phyloP scores from a whole-genome alignment of 2,113 vertebrate genomes.

The Lamprologus ornatipinnis region DNA sequence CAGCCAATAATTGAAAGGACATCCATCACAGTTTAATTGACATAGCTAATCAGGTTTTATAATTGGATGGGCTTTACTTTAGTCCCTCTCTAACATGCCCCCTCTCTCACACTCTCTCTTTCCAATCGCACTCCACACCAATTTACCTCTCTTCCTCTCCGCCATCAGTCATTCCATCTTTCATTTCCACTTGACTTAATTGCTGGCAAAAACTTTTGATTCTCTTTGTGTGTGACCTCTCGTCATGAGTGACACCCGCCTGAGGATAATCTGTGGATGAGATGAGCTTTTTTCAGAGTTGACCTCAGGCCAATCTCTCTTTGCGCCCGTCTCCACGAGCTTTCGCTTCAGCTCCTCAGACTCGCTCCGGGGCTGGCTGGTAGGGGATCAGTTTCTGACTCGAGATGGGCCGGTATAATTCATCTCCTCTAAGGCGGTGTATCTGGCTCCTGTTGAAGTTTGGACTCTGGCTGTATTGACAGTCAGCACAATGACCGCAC shows the following conservation, averaged over 20 bases:
- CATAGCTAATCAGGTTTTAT: constrained; percentile 80
- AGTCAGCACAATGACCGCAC: constrained; percentile 41
- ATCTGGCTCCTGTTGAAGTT: constrained; percentile 12
- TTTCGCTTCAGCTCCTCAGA: constrained; percentile 23
- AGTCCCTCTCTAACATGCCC: constrained; percentile 22
- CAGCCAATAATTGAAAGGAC: constrained; percentile 73
- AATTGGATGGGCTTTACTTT: constrained; percentile 76
- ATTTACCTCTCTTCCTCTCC: neutral
- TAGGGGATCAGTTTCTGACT: constrained; percentile 44
- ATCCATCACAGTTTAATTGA: constrained; percentile 81
- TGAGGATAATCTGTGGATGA: constrained; percentile 45
- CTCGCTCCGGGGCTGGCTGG: constrained; percentile 32
- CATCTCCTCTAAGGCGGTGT: constrained; percentile 36
- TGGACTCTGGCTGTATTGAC: constrained; percentile 32
- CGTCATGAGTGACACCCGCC: constrained; percentile 46
- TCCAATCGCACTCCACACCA: neutral
- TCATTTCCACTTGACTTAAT: constrained; percentile 48
- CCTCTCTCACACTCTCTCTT: neutral
- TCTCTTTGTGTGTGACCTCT: constrained; percentile 48
- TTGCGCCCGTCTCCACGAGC: constrained; percentile 10
- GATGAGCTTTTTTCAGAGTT: constrained; percentile 35
- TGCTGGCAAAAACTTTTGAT: constrained; percentile 46
- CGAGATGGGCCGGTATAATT: constrained; percentile 26
- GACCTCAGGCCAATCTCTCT: constrained; percentile 39
- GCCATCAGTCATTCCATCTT: neutral